Evolutionary conservation across 2,113 vertebrate species (phyloP), one percentile per base, ranked within the genome.

Genomic region (Tonatia bakeri): DNA sequence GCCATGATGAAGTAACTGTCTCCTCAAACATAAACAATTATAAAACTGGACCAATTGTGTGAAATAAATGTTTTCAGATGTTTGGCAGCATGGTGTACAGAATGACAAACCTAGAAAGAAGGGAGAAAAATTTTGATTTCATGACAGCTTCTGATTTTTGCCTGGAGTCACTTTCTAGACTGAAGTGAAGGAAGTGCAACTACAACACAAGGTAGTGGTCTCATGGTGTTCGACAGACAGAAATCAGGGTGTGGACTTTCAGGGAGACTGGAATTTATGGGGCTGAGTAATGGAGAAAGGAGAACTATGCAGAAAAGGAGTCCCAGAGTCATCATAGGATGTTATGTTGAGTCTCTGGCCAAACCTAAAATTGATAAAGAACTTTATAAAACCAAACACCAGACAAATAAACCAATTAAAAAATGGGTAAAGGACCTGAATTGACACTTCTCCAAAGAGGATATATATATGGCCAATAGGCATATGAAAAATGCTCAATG

Each of bases 121-220:
- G 22, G 36, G 1, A 40, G 24, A 7, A 38, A 81, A 36, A 75
- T 31, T 1, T 22, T 17, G 89, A 16, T 40, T 91, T 2, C 69
- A 26, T 19, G 10, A 26, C n/a, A 19, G 40, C 5, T 61, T 26
- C 24, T 82, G 6, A 4, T 38, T 56, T 81, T 22, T 61, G 19
- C 40, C 61, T 61, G 10, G 20, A 40, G 2, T 4, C n/a, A 31
- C 24, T 61, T 94, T 82, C 28, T 43, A 82, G n/a, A 59, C 12
- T 22, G 0, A 72, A 17, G 26, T 33, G 0, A 75, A 11, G 36
- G 3, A 52, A 15, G 3, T 8, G 3, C 0, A 0, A 24, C 43
- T 80, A 26, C 26, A 26, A 69, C 4, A n/a, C 2, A 70, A 38
- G 14, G 28, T 0, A 26, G 4, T 2, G 13, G 6, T 47, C 7